Conservation (phyloP, 37 sponge, comb jelly and placozoan species). For the Agelas oroides region DNA sequence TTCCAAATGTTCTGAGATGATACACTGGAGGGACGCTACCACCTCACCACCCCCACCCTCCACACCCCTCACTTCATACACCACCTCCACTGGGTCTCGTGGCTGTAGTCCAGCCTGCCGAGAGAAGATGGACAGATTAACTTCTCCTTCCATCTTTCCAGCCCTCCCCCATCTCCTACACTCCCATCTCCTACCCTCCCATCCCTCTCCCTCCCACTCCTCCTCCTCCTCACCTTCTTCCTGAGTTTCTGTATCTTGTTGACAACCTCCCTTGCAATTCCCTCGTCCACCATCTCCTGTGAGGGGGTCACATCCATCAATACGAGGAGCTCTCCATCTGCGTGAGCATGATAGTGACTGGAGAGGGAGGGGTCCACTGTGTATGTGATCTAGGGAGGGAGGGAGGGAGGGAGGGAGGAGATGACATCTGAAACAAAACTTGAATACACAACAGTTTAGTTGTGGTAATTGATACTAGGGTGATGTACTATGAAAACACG, state of each 20-base stretch:
- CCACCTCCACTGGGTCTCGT: slow-evolving; percentile 65
- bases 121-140: too few relatives aligned
- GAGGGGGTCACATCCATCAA: slow-evolving; percentile 86
- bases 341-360: slow-evolving; percentile 59
- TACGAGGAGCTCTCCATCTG: slow-evolving; percentile 84
- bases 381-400: slow-evolving; percentile 61
- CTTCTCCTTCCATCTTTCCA: too few relatives aligned
- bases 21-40: slow-evolving; percentile 24
- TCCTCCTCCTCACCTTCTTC: slow-evolving; percentile 68
- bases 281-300: slow-evolving; percentile 93
- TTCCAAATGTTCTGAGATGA: slow-evolving; percentile 61
- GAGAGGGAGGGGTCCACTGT: slow-evolving; percentile 55
- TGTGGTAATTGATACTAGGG: too few relatives aligned
- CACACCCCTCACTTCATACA: slow-evolving; percentile 54
- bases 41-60: slow-evolving; percentile 15
- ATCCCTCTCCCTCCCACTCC: too few relatives aligned
- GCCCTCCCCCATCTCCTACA: too few relatives aligned
- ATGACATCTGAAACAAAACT: too few relatives aligned
- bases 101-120: slow-evolving; percentile 79
- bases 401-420: background rate
- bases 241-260: slow-evolving; percentile 97
- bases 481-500: too few relatives aligned
- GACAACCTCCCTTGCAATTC: slow-evolving; percentile 91
- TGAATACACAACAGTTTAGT: too few relatives aligned
- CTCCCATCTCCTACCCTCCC: too few relatives aligned